Conservation (phyloP, 2,888 invertebrate genomes). For the Adelphocoris suturalis region DNA sequence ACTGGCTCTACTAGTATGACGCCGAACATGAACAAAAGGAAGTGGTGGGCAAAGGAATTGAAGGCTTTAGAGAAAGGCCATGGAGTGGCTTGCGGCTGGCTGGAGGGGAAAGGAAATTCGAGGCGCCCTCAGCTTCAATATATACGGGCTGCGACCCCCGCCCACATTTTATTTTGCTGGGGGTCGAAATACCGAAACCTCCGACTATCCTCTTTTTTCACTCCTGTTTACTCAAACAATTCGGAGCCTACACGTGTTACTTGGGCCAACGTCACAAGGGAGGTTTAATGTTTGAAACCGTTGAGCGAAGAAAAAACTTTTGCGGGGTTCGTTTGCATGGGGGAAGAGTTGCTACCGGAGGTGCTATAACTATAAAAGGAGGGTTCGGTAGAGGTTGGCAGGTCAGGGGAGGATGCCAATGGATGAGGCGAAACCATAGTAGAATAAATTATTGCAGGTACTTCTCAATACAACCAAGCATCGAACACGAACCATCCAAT, state of each 20-base stretch:
- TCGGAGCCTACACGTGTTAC: slow-evolving; percentile 55
- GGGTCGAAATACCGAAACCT: slow-evolving; percentile 35
- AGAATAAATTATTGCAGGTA: too few species aligned
- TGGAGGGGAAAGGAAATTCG: slow-evolving; percentile 51
- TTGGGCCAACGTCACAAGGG: not conserved
- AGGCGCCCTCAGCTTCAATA: slow-evolving; percentile 62
- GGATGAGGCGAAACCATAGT: too few species aligned
- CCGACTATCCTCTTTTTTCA: not conserved
- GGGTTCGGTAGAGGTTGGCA: not conserved
- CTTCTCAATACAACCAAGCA: too few species aligned
- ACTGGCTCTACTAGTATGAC: too few species aligned
- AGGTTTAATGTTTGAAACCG: slow-evolving; percentile 12
- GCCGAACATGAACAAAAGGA: slow-evolving; percentile 16
- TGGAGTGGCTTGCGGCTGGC: not conserved
- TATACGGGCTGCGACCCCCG: slow-evolving; percentile 57
- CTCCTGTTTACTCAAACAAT: slow-evolving; percentile 63
- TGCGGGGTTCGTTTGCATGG: not conserved
- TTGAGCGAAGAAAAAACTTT: not conserved
- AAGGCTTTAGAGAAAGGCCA: not conserved
- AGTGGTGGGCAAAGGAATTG: not conserved
- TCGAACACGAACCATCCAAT: too few species aligned
- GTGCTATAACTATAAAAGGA: not conserved
- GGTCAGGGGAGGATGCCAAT: too few species aligned
- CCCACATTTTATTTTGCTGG: slow-evolving; percentile 66
- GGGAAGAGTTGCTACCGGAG: not conserved